A percentile compares a stretch with the other conserved stretches of the same genome.
phyloP scores from a whole-genome alignment of 2,113 vertebrate genomes.

The Hirundichthys speculiger region DNA sequence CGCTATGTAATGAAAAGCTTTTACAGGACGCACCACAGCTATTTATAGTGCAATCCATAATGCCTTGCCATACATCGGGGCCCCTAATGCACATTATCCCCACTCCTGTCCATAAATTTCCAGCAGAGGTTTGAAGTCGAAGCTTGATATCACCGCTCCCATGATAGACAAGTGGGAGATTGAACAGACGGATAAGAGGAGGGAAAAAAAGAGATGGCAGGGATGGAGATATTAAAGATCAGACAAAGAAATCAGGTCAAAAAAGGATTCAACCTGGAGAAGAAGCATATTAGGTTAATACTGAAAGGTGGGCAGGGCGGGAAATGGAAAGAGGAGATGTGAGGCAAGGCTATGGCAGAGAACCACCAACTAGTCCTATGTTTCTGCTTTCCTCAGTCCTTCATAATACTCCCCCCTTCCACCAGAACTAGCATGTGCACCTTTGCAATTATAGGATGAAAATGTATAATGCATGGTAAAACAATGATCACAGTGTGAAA shows the following conservation, averaged over 20 bases:
- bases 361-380: too few relatives aligned
- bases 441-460: slow-evolving; percentile 24
- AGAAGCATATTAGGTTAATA: slow-evolving; percentile 27
- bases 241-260: slow-evolving; percentile 37
- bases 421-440: background rate
- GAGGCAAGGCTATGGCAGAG: background rate
- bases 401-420: slow-evolving; percentile 1
- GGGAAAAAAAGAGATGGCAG: slow-evolving; percentile 22
- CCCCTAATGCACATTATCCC: slow-evolving; percentile 53
- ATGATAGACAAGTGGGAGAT: slow-evolving; percentile 38
- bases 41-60: slow-evolving; percentile 72
- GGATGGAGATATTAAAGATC: slow-evolving; percentile 22
- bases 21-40: slow-evolving; percentile 60
- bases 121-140: slow-evolving; percentile 51
- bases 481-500: background rate
- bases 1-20: slow-evolving; percentile 80
- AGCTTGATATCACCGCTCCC: slow-evolving; percentile 34
- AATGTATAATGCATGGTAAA: slow-evolving; percentile 10
- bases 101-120: slow-evolving; percentile 59
- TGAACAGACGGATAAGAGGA: slow-evolving; percentile 5
- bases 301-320: slow-evolving; percentile 31
- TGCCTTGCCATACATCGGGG: slow-evolving; percentile 23
- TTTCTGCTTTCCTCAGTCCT: slow-evolving; percentile 6
- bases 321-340: slow-evolving; percentile 51
- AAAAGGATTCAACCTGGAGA: slow-evolving; percentile 3